Evolutionary conservation across 2,888 invertebrate genomes (phyloP).

Genomic region (Eupelmus urozonus): DNA sequence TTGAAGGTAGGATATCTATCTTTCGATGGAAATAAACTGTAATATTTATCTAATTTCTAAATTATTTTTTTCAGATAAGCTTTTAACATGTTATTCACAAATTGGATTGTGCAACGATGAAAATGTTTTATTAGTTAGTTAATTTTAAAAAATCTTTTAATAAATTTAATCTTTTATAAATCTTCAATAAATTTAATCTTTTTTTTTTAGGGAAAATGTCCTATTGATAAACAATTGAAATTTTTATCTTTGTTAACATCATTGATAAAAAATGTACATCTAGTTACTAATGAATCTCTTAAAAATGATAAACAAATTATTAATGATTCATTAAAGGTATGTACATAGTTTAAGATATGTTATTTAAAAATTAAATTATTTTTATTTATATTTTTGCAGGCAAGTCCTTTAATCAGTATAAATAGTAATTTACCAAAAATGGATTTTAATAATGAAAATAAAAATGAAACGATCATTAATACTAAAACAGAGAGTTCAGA

Average conservation of each 20-base stretch:
- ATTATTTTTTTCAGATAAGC: slow-evolving; percentile 60
- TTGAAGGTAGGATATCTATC: slow-evolving; percentile 61
- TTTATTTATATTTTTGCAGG: slow-evolving; percentile 29
- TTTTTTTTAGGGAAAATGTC: slow-evolving; percentile 66
- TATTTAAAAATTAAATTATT: background rate
- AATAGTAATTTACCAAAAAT: too few species aligned
- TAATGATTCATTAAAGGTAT: slow-evolving; percentile 34
- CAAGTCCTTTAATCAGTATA: background rate
- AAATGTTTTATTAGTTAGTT: slow-evolving; percentile 66
- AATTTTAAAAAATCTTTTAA: slow-evolving; percentile 15
- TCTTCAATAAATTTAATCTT: slow-evolving; percentile 15
- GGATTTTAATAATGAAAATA: background rate
- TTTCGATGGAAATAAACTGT: background rate
- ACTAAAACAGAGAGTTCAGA: background rate
- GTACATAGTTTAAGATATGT: background rate
- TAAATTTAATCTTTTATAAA: slow-evolving; percentile 15
- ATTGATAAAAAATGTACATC: slow-evolving; percentile 65
- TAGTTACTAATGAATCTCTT: slow-evolving; percentile 7
- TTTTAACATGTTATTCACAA: slow-evolving; percentile 65
- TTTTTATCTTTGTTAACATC: slow-evolving; percentile 63
- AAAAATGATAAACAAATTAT: slow-evolving; percentile 2
- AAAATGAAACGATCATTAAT: background rate
- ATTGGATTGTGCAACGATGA: slow-evolving; percentile 67
- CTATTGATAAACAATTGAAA: slow-evolving; percentile 63
- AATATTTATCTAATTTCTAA: background rate